Evolutionary conservation across 23 tunicate species (phyloP).

Genomic region (Botrylloides violaceus): DNA sequence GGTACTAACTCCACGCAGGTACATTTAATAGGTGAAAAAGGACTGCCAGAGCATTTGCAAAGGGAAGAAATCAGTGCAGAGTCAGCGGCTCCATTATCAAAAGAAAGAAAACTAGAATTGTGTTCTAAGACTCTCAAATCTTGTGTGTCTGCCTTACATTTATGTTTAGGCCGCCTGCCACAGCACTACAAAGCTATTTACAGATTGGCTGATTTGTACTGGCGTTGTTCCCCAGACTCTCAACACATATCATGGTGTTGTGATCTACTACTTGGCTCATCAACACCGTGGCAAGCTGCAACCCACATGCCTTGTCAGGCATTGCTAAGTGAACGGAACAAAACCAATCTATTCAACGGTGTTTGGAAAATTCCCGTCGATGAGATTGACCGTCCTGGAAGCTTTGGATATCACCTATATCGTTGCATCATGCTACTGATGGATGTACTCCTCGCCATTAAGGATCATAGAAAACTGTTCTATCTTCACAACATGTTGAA

Average conservation of each 20-base stretch:
- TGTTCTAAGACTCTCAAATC: slow-evolving; percentile 23
- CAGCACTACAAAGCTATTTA: slow-evolving; percentile 86
- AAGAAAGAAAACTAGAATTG: neutral
- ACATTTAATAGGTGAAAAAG: neutral
- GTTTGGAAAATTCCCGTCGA: slow-evolving; percentile 96
- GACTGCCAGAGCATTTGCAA: neutral
- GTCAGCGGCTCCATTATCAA: neutral
- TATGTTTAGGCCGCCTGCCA: slow-evolving; percentile 71
- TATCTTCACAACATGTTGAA: slow-evolving; percentile 75
- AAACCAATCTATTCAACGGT: slow-evolving; percentile 98
- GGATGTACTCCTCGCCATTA: slow-evolving; percentile 31
- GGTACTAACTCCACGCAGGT: neutral
- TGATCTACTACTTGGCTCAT: slow-evolving; percentile 25
- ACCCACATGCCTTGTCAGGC: slow-evolving; percentile 81
- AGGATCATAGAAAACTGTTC: slow-evolving; percentile 35
- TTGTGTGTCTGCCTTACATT: slow-evolving; percentile 53
- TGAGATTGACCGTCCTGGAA: slow-evolving; percentile 98
- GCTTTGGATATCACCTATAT: slow-evolving; percentile 63
- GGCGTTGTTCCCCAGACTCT: slow-evolving; percentile 10
- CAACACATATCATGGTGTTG: slow-evolving; percentile 60
- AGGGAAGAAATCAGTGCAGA: neutral
- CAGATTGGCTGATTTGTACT: slow-evolving; percentile 73
- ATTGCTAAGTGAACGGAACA: slow-evolving; percentile 80
- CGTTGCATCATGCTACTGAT: slow-evolving; percentile 65
- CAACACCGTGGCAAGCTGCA: slow-evolving; percentile 45